Percentiles rank a stretch among this genome's conserved stretches.
Evolutionary conservation across 1,140 invertebrate genomes (phyloP).

Genomic region (Brachionus koreanus): DNA sequence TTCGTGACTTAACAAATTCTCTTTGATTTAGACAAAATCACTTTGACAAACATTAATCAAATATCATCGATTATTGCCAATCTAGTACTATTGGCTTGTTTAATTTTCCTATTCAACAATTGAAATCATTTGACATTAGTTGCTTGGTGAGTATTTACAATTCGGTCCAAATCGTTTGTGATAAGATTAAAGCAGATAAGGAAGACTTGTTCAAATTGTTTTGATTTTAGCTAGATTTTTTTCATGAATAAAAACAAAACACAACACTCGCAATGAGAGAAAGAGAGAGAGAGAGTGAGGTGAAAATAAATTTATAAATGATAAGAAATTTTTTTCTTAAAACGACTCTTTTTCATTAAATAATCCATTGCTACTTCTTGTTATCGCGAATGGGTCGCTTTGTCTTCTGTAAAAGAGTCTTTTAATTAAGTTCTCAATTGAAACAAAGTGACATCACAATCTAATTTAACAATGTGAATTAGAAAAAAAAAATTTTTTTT

Average conservation of each 20-base stretch:
- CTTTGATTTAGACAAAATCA: conserved; percentile 25
- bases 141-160: not conserved
- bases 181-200: not conserved
- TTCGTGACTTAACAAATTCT: conserved; percentile 37
- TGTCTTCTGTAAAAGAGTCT: not conserved
- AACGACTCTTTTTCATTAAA: conserved; percentile 8
- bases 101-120: not conserved
- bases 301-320: not conserved
- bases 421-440: conserved; percentile 12
- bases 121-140: not conserved
- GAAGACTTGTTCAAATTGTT: not conserved
- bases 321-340: conserved; percentile 28
- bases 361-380: not conserved
- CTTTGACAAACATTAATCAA: conserved; percentile 26
- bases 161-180: not conserved
- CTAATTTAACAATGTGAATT: not conserved
- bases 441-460: conserved; percentile 7
- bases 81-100: not conserved
- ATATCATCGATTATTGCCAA: conserved; percentile 23
- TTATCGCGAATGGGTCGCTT: not conserved
- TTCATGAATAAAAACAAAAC: not conserved
- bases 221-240: not conserved
- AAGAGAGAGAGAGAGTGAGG: not conserved
- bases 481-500: not conserved
- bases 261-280: not conserved